These are phyloP conservation scores for Hypercompe scribonia DNA, from an alignment of 2,888 invertebrate genomes.

Conservation along the genomic window DNA sequence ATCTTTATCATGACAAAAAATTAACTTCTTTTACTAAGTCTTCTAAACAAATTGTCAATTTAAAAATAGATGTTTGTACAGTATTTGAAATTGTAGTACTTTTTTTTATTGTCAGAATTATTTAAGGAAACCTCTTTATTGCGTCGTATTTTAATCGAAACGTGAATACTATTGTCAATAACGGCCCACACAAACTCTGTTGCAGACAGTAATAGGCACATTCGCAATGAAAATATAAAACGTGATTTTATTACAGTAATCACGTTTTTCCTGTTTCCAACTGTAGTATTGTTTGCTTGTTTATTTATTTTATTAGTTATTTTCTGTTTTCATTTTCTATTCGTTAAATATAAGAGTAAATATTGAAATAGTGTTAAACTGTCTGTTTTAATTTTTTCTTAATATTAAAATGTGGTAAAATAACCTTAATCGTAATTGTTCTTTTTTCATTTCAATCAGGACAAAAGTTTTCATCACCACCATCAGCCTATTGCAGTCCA, in stretches of 20 bases:
- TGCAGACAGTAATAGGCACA: slow-evolving; percentile 48
- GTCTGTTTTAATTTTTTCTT: slow-evolving; percentile 8
- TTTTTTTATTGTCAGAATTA: slow-evolving; percentile 22
- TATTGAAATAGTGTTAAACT: not conserved
- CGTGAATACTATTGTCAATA: slow-evolving; percentile 49
- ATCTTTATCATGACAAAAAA: not conserved
- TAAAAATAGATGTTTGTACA: not conserved
- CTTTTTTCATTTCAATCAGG: not conserved
- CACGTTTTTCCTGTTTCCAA: slow-evolving; percentile 40
- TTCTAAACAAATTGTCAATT: too few species aligned
- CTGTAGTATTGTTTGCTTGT: slow-evolving; percentile 23
- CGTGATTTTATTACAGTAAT: slow-evolving; percentile 45
- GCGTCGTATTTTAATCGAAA: slow-evolving; percentile 35
- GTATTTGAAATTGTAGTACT: not conserved
- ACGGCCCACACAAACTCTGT: slow-evolving; percentile 46
- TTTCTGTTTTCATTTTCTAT: slow-evolving; percentile 12
- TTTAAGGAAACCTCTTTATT: slow-evolving; percentile 36
- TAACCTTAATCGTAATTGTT: not conserved
- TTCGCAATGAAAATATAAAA: slow-evolving; percentile 50
- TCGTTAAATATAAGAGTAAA: not conserved
- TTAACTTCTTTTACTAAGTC: not conserved
- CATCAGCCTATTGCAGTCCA: too few species aligned
- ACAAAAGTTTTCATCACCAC: too few species aligned
- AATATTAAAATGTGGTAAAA: not conserved
- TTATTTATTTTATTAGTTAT: slow-evolving; percentile 17